Conservation (phyloP, 2,888 invertebrate species). For the Drosophila cognata region DNA sequence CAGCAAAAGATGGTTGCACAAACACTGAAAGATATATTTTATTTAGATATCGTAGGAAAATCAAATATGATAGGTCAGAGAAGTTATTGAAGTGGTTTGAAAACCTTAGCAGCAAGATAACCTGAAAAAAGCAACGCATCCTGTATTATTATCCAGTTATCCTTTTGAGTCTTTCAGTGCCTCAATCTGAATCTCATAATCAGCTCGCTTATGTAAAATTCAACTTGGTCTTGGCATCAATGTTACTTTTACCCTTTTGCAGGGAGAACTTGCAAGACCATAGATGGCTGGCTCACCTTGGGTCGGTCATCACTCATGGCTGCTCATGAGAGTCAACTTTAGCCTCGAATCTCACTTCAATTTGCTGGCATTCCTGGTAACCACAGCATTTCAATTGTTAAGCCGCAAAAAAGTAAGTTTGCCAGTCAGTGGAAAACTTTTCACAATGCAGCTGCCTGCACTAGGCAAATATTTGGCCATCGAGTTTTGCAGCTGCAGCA, state of each 20-base stretch:
- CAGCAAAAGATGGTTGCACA: background rate
- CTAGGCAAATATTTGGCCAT: conserved; percentile 74
- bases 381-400: conserved; percentile 65
- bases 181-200: background rate
- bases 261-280: background rate
- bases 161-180: background rate
- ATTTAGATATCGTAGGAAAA: background rate
- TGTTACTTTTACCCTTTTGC: background rate
- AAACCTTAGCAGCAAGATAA: background rate
- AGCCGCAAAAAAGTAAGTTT: conserved; percentile 70
- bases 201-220: background rate
- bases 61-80: background rate
- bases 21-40: background rate
- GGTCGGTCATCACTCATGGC: conserved; percentile 30
- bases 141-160: background rate
- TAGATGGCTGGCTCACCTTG: conserved; percentile 1
- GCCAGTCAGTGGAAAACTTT: conserved; percentile 60
- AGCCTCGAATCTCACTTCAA: conserved; percentile 30
- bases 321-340: conserved; percentile 3
- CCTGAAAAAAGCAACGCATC: background rate
- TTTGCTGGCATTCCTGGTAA: conserved; percentile 33
- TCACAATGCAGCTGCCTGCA: conserved; percentile 50
- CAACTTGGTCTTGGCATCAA: background rate
- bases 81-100: background rate
- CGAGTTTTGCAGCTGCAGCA: conserved; percentile 59